phyloP scores from a whole-genome alignment of 2,888 invertebrate genomes.

The Xanthostigma xanthostigma region DNA sequence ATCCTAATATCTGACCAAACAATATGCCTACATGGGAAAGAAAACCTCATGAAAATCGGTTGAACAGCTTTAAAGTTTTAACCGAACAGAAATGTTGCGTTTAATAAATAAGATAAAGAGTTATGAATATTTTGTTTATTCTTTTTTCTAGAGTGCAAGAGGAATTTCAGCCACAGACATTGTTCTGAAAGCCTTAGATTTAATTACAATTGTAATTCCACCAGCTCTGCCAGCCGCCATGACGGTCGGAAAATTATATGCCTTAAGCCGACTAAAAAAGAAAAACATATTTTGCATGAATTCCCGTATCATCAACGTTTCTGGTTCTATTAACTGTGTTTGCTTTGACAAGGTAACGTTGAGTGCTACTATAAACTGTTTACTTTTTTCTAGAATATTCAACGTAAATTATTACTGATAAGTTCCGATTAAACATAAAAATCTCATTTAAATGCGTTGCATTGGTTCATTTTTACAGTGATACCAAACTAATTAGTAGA shows the following conservation, averaged over 20 bases:
- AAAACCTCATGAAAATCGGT: too few species aligned
- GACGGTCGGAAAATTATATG: conserved; percentile 87
- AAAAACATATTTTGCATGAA: conserved; percentile 81
- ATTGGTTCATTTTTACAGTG: not conserved
- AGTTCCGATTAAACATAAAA: conserved; percentile 1
- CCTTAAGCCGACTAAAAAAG: conserved; percentile 65
- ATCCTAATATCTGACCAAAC: too few species aligned
- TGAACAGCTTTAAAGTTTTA: too few species aligned
- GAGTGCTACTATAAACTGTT: too few species aligned
- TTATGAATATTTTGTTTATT: conserved; percentile 1
- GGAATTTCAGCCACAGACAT: conserved; percentile 46
- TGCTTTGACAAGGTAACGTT: conserved; percentile 72
- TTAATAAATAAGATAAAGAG: not conserved
- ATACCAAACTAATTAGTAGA: too few species aligned
- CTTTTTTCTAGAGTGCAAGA: conserved; percentile 36
- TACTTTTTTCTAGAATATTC: not conserved
- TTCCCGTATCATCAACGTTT: conserved; percentile 83
- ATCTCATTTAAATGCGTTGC: not conserved
- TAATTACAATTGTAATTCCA: conserved; percentile 90
- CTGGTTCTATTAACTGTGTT: conserved; percentile 76
- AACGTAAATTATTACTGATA: not conserved
- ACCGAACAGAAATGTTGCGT: too few species aligned
- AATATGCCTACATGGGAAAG: too few species aligned
- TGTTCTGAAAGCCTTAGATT: conserved; percentile 67
- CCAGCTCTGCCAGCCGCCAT: conserved; percentile 93